phyloP scores from a whole-genome alignment of 2,888 invertebrate genomes.

The Leucophenga maculata region DNA sequence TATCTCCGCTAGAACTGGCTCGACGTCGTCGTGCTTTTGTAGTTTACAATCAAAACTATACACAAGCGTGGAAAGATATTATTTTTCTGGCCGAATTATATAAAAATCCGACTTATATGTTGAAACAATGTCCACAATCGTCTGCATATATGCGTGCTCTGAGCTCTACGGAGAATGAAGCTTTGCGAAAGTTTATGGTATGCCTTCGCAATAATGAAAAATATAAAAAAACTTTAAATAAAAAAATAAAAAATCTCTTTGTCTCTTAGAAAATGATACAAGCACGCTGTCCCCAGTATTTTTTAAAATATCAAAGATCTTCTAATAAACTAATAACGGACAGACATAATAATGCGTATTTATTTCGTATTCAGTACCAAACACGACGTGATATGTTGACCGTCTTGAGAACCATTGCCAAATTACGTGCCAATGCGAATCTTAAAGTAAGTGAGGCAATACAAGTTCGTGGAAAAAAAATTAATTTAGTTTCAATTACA shows the following conservation, averaged over 20 bases:
- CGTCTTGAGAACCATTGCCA: conserved; percentile 53
- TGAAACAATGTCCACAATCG: conserved; percentile 56
- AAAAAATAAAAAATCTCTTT: too few species aligned
- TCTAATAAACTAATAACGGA: conserved; percentile 49
- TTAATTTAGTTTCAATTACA: too few species aligned
- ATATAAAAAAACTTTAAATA: too few species aligned
- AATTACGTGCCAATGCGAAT: conserved; percentile 50
- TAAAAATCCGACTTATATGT: conserved; percentile 53
- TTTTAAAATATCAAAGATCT: conserved; percentile 54
- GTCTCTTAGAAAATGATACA: conserved; percentile 65
- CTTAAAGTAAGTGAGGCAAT: conserved; percentile 56
- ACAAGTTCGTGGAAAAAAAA: too few species aligned
- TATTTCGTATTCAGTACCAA: conserved; percentile 64
- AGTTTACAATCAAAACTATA: conserved; percentile 65
- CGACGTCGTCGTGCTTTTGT: conserved; percentile 58
- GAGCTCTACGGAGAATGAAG: conserved; percentile 54
- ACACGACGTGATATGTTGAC: conserved; percentile 64
- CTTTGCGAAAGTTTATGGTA: conserved; percentile 57
- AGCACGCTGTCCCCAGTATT: conserved; percentile 65
- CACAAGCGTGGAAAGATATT: conserved; percentile 67
- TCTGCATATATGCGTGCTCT: conserved; percentile 47
- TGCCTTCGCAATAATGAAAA: too few species aligned
- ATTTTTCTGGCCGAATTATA: conserved; percentile 57
- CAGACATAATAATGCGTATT: conserved; percentile 51
- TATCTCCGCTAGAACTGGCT: conserved; percentile 62